Evolutionary conservation across 2,888 invertebrate species (phyloP), one percentile per base, ranked within the genome.

Genomic region (Lasioglossum marginatum): DNA sequence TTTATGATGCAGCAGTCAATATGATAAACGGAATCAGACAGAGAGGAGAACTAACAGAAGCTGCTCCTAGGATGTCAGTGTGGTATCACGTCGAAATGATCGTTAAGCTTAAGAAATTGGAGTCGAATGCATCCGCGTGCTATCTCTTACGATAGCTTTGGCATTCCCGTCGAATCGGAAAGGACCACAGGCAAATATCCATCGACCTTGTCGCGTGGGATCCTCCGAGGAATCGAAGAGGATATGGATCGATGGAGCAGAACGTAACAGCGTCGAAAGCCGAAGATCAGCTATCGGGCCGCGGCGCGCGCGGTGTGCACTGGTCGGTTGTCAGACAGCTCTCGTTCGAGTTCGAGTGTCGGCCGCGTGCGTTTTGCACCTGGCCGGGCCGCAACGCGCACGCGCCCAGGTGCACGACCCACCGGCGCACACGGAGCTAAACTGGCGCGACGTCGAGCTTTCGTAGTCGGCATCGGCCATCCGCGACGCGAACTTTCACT

Each of bases 381-480:
- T 90, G 89, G 72, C 74, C 60, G 70, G 34, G 43, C 31, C 63
- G 72, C 19, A 86, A 66, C 83, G 92, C 94, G 94, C 94, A 88
- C 87, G 94, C 94, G 94, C 91, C 81, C 94, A 94, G 94, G 94
- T 94, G 86, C 78, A 88, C 88, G 89, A 89, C 86, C 88, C 83
- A 85, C 88, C 87, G 86, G 85, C 91, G 91, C 87, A 87, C 87
- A 87, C 87, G 83, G 84, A 87, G 87, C 90, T 88, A 86, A 92
- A 92, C 89, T 89, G 88, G 83, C 91, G 91, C 92, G 91, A 89
- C 91, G 90, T 87, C 89, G 87, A 88, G 90, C 91, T 90, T 91
- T 93, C 93, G 93, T 93, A 94, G 94, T 94, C 93, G 93, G 93
- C 93, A 93, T 91, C 93, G 92, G 92, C 92, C 93, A 93, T 91